Evolutionary conservation across 2,113 vertebrate genomes (phyloP).

Genomic region (Myodes glareolus): DNA sequence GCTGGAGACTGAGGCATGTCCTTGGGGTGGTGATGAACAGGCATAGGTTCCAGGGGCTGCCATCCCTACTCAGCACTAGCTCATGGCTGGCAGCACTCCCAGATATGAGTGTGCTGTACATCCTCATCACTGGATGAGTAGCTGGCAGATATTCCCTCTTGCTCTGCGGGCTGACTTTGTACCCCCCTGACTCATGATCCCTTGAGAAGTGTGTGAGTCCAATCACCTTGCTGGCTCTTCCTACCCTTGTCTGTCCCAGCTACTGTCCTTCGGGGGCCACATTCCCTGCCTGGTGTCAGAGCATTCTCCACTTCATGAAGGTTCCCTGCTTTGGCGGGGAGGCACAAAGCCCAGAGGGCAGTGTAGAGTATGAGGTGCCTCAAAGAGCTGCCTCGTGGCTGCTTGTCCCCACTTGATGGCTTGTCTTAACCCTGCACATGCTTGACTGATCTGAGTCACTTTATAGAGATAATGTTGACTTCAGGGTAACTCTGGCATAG

Average conservation of each 20-base stretch:
- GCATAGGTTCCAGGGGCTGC: not conserved
- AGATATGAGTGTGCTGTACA: not conserved
- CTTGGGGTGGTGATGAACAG: not conserved
- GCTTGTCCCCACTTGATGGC: rapidly evolving
- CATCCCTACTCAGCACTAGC: not conserved
- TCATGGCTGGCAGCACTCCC: no score
- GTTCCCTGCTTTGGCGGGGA: not conserved
- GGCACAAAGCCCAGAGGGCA: no score
- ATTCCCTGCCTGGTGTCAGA: not conserved
- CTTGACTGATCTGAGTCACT: not conserved
- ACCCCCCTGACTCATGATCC: not conserved
- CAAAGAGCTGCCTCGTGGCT: not conserved
- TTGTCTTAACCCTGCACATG: not conserved
- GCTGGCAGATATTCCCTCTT: not conserved
- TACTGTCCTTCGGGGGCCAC: not conserved
- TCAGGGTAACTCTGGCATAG: not conserved
- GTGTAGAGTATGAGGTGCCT: not conserved
- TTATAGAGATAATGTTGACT: not conserved
- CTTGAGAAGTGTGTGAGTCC: not conserved
- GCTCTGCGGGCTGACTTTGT: no score
- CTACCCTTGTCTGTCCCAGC: not conserved
- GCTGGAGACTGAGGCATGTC: not conserved
- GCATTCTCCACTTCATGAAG: not conserved
- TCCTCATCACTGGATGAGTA: not conserved
- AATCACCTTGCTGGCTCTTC: not conserved